Evolutionary conservation across 2,113 vertebrate genomes (phyloP).

Genomic region (Vulpes lagopus): DNA sequence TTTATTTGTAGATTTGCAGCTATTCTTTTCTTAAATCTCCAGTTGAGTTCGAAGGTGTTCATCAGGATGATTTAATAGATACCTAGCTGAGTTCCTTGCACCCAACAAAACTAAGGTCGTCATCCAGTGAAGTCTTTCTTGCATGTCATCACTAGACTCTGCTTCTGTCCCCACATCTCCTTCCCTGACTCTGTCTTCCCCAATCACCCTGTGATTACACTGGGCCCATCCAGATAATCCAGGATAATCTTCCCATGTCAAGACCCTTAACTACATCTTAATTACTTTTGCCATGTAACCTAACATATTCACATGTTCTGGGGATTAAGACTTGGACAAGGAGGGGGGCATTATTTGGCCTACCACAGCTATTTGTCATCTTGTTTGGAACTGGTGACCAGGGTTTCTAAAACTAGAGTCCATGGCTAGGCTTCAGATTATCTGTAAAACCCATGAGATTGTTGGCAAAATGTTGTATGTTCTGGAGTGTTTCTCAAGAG

Average conservation of each 20-base stretch:
- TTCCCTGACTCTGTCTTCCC: neutral
- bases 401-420: neutral
- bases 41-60: neutral
- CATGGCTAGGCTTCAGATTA: neutral
- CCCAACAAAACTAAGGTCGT: neutral
- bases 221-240: neutral
- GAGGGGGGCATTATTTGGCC: neutral
- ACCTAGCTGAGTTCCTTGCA: neutral
- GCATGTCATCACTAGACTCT: neutral
- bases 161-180: neutral
- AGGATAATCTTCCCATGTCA: neutral
- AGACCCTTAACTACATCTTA: constrained; percentile 7
- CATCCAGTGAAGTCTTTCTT: neutral
- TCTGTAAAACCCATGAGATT: neutral
- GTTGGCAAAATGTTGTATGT: neutral
- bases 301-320: neutral
- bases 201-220: neutral
- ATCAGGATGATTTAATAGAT: neutral
- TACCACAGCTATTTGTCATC: neutral
- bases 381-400: neutral
- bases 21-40: neutral
- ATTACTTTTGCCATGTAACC: neutral
- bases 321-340: neutral
- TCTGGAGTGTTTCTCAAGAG: neutral
- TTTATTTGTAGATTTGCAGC: neutral